Conservation (phyloP, 2,888 invertebrate genomes). For the Papilio protenor region DNA sequence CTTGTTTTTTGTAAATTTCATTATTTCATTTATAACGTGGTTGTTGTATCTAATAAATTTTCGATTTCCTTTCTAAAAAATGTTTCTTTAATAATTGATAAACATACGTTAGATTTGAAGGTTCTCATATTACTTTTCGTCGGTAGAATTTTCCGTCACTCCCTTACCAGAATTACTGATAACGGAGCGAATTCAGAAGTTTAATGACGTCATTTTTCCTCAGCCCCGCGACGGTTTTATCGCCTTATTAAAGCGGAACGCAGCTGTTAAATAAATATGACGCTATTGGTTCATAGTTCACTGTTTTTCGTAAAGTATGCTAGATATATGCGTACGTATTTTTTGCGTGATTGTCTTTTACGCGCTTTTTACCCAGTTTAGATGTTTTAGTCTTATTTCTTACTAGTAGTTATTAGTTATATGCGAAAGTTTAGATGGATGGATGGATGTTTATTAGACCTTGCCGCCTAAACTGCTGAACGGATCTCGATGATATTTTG, state of each 20-base stretch:
- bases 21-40: too few relatives aligned
- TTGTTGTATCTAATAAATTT: too few relatives aligned
- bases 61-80: too few relatives aligned
- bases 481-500: too few relatives aligned
- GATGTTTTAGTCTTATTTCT: too few relatives aligned
- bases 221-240: constrained; percentile 65
- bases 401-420: too few relatives aligned
- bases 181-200: constrained; percentile 62
- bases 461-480: too few relatives aligned
- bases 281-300: constrained; percentile 36
- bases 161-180: constrained; percentile 34
- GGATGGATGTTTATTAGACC: too few relatives aligned
- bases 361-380: background rate
- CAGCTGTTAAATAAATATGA: constrained; percentile 66
- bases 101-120: background rate
- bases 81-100: background rate
- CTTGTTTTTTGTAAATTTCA: too few relatives aligned
- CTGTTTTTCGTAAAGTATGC: background rate
- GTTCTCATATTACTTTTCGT: background rate
- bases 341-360: background rate
- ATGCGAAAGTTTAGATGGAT: too few relatives aligned
- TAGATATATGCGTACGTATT: background rate
- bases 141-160: constrained; percentile 22
- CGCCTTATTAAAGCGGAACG: constrained; percentile 68
- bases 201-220: constrained; percentile 74